A percentile compares a stretch with the other conserved stretches of the same genome.
phyloP scores from a whole-genome alignment of 2,113 vertebrate species.

The Psittacula cyanocephala region DNA sequence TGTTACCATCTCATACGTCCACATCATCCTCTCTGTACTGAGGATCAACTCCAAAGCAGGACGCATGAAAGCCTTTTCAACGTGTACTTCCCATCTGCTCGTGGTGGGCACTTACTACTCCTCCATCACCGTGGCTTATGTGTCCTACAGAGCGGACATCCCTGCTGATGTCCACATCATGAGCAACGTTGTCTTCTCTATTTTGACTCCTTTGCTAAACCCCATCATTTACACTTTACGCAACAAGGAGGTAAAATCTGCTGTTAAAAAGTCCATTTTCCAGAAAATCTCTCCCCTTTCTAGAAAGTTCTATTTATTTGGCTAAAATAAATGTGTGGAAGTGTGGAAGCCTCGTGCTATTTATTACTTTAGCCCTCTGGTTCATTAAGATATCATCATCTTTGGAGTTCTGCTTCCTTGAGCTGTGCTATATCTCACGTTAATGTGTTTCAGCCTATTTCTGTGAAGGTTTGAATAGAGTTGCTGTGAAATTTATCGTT shows the following conservation, averaged over 20 bases:
- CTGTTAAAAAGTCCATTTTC: not conserved
- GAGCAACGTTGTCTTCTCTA: not conserved
- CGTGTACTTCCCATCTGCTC: conserved; percentile 28
- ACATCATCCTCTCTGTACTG: not conserved
- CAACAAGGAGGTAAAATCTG: conserved; percentile 51
- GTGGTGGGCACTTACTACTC: conserved; percentile 36
- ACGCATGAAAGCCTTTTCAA: conserved; percentile 7
- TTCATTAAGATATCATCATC: not conserved
- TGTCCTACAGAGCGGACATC: not conserved
- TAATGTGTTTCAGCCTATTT: not conserved
- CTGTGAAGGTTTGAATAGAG: not conserved
- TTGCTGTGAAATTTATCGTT: not conserved
- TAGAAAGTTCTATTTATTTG: not conserved
- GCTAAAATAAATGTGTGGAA: not conserved
- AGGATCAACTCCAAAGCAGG: not conserved
- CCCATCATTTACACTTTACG: conserved; percentile 23
- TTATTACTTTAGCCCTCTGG: not conserved
- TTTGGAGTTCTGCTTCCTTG: not conserved
- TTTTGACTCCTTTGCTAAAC: conserved; percentile 29
- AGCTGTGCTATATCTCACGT: not conserved
- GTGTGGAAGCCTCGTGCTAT: not conserved
- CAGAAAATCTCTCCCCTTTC: not conserved
- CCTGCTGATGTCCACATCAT: not conserved
- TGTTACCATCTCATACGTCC: not conserved
- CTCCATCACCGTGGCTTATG: not conserved